A percentile compares a stretch with the other conserved stretches of the same genome.
Conservation (phyloP, 1,140 invertebrate species). For the Cyphomyrmex costatus region DNA sequence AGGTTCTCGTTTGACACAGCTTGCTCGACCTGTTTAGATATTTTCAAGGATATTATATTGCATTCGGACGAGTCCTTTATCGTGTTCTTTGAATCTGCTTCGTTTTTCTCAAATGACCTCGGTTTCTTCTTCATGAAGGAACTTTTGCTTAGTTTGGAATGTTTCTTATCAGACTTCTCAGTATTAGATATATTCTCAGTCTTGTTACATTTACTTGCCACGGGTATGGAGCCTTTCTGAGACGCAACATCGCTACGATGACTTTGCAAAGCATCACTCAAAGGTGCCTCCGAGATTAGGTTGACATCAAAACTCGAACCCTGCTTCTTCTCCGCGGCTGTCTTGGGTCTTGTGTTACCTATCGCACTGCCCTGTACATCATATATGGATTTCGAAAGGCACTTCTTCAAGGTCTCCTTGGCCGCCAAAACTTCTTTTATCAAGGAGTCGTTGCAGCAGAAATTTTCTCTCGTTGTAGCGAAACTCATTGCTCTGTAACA, state of each 20-base stretch:
- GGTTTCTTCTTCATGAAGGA: slow-evolving; percentile 12
- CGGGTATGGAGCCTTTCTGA: neutral
- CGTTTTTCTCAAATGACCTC: slow-evolving; percentile 12
- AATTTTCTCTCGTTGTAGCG: slow-evolving; percentile 41
- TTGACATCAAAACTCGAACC: slow-evolving; percentile 71
- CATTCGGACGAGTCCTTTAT: neutral
- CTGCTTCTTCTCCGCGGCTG: slow-evolving; percentile 78
- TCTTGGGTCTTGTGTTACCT: slow-evolving; percentile 76
- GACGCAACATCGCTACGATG: neutral
- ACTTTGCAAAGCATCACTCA: neutral
- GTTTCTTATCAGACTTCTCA: slow-evolving; percentile 50
- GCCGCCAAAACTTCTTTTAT: slow-evolving; percentile 85
- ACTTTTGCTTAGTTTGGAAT: slow-evolving; percentile 40
- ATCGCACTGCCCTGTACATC: slow-evolving; percentile 64
- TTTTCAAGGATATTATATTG: slow-evolving; percentile 70
- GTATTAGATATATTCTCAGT: neutral
- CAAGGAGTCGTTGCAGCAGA: slow-evolving; percentile 77
- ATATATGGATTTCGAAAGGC: slow-evolving; percentile 73
- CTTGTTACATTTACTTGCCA: slow-evolving; percentile 17
- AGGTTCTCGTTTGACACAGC: slow-evolving; percentile 5
- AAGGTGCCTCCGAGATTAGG: neutral
- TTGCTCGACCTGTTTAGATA: slow-evolving; percentile 57
- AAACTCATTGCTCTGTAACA: neutral
- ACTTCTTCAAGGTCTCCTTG: slow-evolving; percentile 84
- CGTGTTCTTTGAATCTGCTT: slow-evolving; percentile 23